A percentile compares a stretch with the other conserved stretches of the same genome.
phyloP scores from a whole-genome alignment of 2,888 invertebrate genomes.

The Athetis lepigone region DNA sequence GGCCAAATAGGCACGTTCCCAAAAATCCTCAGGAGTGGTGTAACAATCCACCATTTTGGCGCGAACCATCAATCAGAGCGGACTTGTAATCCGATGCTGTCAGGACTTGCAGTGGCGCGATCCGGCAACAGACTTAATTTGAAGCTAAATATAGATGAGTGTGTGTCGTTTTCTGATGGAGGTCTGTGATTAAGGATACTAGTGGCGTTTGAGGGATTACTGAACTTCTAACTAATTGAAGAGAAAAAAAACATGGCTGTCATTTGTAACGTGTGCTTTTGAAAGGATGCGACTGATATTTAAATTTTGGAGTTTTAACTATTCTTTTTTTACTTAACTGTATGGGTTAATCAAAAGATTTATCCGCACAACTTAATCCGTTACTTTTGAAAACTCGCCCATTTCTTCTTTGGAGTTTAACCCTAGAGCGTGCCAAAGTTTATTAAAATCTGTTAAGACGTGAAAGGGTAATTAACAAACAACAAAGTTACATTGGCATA shows the following conservation, averaged over 20 bases:
- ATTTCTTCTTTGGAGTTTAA: too few species aligned
- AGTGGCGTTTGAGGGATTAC: conserved; percentile 4
- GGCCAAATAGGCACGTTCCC: conserved; percentile 43
- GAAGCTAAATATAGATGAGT: conserved; percentile 50
- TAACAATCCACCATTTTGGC: conserved; percentile 43
- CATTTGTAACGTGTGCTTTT: neutral
- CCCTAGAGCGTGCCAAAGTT: too few species aligned
- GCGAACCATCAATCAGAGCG: conserved; percentile 45
- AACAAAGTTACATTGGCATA: too few species aligned
- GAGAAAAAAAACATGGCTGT: neutral
- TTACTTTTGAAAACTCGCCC: too few species aligned
- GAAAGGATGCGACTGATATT: neutral
- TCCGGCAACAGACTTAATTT: conserved; percentile 42
- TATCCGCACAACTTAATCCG: too few species aligned
- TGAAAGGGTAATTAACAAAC: too few species aligned
- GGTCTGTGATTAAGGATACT: conserved; percentile 21
- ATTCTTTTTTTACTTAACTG: conserved; percentile 10
- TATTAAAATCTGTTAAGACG: too few species aligned
- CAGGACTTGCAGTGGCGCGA: conserved; percentile 32
- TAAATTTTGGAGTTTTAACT: too few species aligned
- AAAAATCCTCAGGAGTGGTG: conserved; percentile 47
- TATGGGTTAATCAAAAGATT: too few species aligned
- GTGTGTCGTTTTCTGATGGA: conserved; percentile 20
- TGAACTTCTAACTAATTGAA: neutral
- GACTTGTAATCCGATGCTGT: conserved; percentile 57